Evolutionary conservation across 2,888 invertebrate genomes (phyloP), one percentile per base, ranked within the genome.

Genomic region (Laspeyria flexula): DNA sequence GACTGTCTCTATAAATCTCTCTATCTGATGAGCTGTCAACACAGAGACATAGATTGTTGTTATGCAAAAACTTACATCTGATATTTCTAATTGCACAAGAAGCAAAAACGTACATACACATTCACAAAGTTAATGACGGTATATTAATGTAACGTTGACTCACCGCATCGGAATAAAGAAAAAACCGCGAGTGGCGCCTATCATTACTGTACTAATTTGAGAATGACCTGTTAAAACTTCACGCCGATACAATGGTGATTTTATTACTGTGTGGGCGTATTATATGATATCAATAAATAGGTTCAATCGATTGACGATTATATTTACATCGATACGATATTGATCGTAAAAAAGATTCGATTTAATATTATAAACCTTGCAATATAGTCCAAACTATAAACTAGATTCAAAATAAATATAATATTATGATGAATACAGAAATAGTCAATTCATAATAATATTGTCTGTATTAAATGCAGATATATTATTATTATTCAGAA

Each of bases 101-200:
- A 29, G 21, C 16, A 45, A 40, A 40, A 46, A 41, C 30, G 7
- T 46, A 45, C 11, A 5, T 11, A 31, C 31, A 13, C 53, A 41
- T 23, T 30, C 16, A 15, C 27, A 23, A 12, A 49, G 18, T 44
- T 53, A 60, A 16, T 25, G 23, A 18, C 21, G 31, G 30, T 21
- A 31, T 45, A 38, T 47, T 27, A 31, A 11, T 18, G 29, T 16
- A 27, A 39, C 18, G 27, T 34, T 67, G 65, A 68, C 40, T 56
- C 55, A 60, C 31, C 18, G 25, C 16, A 15, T 15, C 23, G 39
- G 33, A 50, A 45, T 46, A 13, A 38, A 21, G 0, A 29, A 43
- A 49, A 46, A 34, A n/a, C 13, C 0, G 10, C 6, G 21, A 34
- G 18, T 45, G 54, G 54, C 57, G 54, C 54, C 31, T 29, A 40